Base-by-base conservation (phyloP, 2,888 invertebrate species). In the Cristatella mucedo region DNA sequence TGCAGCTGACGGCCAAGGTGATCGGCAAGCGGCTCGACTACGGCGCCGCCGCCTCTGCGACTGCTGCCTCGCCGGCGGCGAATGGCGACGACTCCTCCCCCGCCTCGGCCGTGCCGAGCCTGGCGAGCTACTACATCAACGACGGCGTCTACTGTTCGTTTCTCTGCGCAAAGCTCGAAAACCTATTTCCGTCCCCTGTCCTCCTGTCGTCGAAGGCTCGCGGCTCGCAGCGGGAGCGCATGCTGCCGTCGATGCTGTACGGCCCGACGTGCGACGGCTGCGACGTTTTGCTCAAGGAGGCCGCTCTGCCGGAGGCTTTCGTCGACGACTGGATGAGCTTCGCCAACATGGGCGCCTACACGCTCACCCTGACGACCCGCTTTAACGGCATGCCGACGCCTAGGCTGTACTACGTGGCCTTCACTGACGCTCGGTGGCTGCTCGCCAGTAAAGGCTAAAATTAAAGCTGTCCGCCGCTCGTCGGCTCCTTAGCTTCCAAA, bases 61-160 rank as follows among this genome's bases (percentile, higher is more conserved):
- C n/a, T n/a, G n/a, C 3, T 31, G 22, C 7, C 29, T n/a, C n/a
- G n/a, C 29, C n/a, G 18, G n/a, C 34, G 6, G 40, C 37, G 15
- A 44, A 45, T 4, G n/a, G n/a, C n/a, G n/a, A n/a, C n/a, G n/a
- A n/a, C n/a, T n/a, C n/a, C n/a, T n/a, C n/a, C n/a, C n/a, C n/a
- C n/a, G n/a, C n/a, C n/a, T n/a, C n/a, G n/a, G 44, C 42, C n/a
- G 46, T 46, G 20, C 48, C 50, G 6, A 52, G 49, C 4, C 59
- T 74, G 63, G 91, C 93, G 91, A n/a, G n/a, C 91, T 95, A 95
- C 68, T 95, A 89, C 71, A 80, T 97, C 57, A 95, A 95, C 68
- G 95, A 97, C 68, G 95, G 97, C 4, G 87, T 97, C 43, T 97
- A 97, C 67, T 93, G 95, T 42, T 89, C 89, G 42, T 97, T 97